Percentiles rank a stretch among this genome's conserved stretches.
Conservation (phyloP, 2,113 vertebrate genomes). For the Theristicus caerulescens region DNA sequence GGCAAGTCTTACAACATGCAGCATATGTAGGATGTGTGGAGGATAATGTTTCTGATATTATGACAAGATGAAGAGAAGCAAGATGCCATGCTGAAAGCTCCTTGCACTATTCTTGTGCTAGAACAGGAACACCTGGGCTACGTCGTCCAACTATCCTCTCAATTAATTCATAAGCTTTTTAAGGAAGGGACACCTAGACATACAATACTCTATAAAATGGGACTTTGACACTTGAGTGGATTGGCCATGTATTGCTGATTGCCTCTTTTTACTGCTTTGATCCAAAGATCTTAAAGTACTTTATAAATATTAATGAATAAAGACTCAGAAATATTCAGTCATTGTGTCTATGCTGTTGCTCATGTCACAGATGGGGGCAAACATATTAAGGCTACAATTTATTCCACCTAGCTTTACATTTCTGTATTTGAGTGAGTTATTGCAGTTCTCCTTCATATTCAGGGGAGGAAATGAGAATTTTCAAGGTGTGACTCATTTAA, state of each 20-base stretch:
- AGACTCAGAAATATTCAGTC: constrained; percentile 50
- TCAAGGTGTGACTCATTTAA: constrained; percentile 59
- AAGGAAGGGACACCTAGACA: neutral
- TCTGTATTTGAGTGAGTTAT: constrained; percentile 53
- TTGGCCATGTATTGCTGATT: constrained; percentile 42
- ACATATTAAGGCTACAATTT: constrained; percentile 52
- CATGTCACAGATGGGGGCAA: constrained; percentile 33
- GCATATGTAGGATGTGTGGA: neutral
- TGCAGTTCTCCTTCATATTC: constrained; percentile 34
- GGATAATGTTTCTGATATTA: neutral
- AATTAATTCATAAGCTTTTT: constrained; percentile 27
- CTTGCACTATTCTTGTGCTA: neutral
- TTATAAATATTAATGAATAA: constrained; percentile 68
- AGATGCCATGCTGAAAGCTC: neutral
- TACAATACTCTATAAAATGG: neutral
- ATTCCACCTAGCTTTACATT: constrained; percentile 53
- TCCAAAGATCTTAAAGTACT: constrained; percentile 52
- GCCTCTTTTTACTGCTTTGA: constrained; percentile 61
- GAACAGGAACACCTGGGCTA: neutral
- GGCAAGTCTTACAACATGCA: neutral
- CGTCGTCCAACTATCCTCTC: neutral
- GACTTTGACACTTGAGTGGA: constrained; percentile 3
- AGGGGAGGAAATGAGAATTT: constrained; percentile 51
- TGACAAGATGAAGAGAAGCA: neutral
- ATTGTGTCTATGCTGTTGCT: constrained; percentile 57